Evolutionary conservation across 1,140 invertebrate species (phyloP).

Genomic region (Trichogramma pretiosum): DNA sequence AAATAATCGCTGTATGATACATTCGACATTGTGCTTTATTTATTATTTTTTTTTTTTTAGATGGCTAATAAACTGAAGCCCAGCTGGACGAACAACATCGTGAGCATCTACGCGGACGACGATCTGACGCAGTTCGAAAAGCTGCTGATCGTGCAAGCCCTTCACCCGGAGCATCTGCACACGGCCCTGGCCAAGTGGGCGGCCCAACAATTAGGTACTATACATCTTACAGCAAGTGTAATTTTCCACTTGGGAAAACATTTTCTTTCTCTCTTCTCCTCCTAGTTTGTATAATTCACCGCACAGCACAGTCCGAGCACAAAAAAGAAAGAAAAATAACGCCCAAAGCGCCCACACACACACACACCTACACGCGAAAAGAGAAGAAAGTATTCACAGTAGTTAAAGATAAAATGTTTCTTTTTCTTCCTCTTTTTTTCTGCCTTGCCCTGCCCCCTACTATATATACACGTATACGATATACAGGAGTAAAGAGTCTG

Average conservation of each 20-base stretch:
- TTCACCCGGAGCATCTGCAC: constrained; percentile 73
- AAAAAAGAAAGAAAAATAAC: neutral
- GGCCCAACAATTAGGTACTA: constrained; percentile 59
- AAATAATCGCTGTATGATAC: neutral
- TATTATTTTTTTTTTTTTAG: constrained; percentile 18
- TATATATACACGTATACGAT: neutral
- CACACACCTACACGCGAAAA: no score
- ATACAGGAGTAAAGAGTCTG: constrained; percentile 32
- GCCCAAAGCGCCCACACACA: no score
- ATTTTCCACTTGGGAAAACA: no score
- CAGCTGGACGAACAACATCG: constrained; percentile 36
- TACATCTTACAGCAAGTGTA: no score
- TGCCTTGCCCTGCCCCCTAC: no score
- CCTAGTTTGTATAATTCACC: neutral
- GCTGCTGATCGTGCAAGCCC: constrained; percentile 70
- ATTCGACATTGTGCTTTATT: constrained; percentile 5
- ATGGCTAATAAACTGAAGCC: constrained; percentile 34
- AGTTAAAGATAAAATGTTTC: no score
- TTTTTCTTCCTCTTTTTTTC: no score
- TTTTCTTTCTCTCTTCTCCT: neutral
- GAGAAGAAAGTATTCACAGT: no score
- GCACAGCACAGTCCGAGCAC: neutral
- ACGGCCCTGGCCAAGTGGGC: constrained; percentile 63
- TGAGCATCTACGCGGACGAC: constrained; percentile 43
- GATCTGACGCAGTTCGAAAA: constrained; percentile 70